Evolutionary conservation across 2,113 vertebrate genomes (phyloP), one percentile per base, ranked within the genome.

Genomic region (Campylorhamphus procurvoides): DNA sequence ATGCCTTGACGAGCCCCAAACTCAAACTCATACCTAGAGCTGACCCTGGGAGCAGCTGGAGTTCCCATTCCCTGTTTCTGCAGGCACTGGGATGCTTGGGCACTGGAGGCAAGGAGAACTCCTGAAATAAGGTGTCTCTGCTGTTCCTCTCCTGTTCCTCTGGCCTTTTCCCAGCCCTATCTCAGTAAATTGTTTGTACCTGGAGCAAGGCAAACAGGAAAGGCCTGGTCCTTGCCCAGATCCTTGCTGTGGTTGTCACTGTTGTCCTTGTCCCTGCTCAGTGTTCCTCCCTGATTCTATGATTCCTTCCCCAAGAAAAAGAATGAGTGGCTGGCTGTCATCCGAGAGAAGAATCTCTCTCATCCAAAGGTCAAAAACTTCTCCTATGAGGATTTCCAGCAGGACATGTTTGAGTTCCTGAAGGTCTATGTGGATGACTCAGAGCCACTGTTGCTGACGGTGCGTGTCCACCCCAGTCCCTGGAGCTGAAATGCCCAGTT

Each of bases 331-430:
- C 87, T 98, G 89, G 63, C 85, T 31, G 93, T 99, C 69, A 98
- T 99, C 87, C 95, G 93, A 37, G 96, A 97, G 82, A 98, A 97
- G 93, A 98, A 98, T 14, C 79, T 81, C 25, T 73, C 72, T 5
- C 99, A 99, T 59, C 96, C 98, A 2, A 31, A 98, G 24, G 97
- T 99, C 47, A 96, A 98, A 53, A 97, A 97, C 80, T 97, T 98
- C 37, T 98, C 98, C 23, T 99, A 99, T 11, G 93, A 92, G n/a
- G 92, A 69, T 27, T 99, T 99, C 91, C 99, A 98, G 93, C 93
- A 98, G 67, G 97, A 97, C 64, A 98, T 99, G 95, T 93, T 99
- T 50, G 86, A 97, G 20, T 98, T 99, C 81, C 97, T 98, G 28
- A 97, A 98, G 91, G 85, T 53, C 49, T 97, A 99, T 7, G 74